Evolutionary conservation across 2,888 invertebrate genomes (phyloP).

Genomic region (Trissolcus brochymenae): DNA sequence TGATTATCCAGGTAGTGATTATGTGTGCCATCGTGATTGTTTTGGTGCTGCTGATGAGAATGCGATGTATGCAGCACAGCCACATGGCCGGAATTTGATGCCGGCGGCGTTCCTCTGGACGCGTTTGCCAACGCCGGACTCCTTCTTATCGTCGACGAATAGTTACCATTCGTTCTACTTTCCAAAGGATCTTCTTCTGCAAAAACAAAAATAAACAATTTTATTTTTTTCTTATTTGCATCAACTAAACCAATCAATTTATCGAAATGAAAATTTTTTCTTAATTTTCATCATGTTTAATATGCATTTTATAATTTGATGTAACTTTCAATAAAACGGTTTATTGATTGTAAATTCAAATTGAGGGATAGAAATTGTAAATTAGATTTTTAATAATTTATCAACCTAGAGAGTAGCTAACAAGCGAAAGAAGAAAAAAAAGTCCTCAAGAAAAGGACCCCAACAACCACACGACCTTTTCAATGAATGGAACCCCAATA

Average conservation of each 20-base stretch:
- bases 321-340: not conserved
- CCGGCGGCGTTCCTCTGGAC: slow-evolving; percentile 67
- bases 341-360: no score
- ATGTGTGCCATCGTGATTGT: slow-evolving; percentile 69
- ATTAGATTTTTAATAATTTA: no score
- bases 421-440: no score
- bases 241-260: no score
- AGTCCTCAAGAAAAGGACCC: no score
- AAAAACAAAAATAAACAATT: slow-evolving; percentile 15
- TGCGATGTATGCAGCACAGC: slow-evolving; percentile 66
- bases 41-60: slow-evolving; percentile 69
- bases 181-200: slow-evolving; percentile 75
- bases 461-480: slow-evolving; percentile 13
- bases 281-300: not conserved
- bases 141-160: slow-evolving; percentile 64
- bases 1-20: slow-evolving; percentile 72
- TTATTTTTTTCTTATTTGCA: no score
- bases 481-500: slow-evolving; percentile 31
- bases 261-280: no score
- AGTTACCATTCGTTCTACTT: slow-evolving; percentile 70
- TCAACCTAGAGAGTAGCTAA: no score
- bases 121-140: slow-evolving; percentile 70
- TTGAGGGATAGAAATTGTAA: no score
- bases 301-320: not conserved
- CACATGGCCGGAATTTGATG: slow-evolving; percentile 69